These are phyloP conservation scores for Brachypterus glaber DNA, from an alignment of 2,888 invertebrate genomes.

Conservation along the genomic window DNA sequence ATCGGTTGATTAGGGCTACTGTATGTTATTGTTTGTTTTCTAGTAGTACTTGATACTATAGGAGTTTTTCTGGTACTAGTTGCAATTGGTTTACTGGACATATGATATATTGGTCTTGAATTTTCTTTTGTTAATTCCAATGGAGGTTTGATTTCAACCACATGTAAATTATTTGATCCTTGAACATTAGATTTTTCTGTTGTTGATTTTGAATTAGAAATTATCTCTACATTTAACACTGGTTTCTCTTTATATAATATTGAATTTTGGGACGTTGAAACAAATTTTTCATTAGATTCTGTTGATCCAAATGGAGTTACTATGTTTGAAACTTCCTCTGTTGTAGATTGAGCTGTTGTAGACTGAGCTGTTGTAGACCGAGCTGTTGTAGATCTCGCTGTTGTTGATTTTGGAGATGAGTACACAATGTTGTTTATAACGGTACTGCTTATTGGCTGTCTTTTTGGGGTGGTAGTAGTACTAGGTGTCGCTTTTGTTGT, in stretches of 20 bases:
- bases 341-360: slow-evolving; percentile 12
- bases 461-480: no score
- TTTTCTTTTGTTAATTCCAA: slow-evolving; percentile 10
- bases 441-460: no score
- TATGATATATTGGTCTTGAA: slow-evolving; percentile 5
- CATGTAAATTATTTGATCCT: slow-evolving; percentile 3
- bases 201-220: slow-evolving; percentile 21
- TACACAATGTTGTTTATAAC: slow-evolving; percentile 1
- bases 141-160: slow-evolving; percentile 16
- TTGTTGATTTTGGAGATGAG: background rate
- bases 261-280: background rate
- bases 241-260: slow-evolving; percentile 13
- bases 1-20: no score
- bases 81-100: slow-evolving; percentile 1
- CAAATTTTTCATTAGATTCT: background rate
- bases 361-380: slow-evolving; percentile 17
- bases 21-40: slow-evolving; percentile 8
- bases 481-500: slow-evolving; percentile 10
- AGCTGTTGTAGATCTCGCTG: slow-evolving; percentile 27
- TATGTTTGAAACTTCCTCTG: slow-evolving; percentile 12
- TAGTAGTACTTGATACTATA: no score
- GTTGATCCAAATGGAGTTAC: slow-evolving; percentile 6
- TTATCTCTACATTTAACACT: slow-evolving; percentile 21
- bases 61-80: no score
- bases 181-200: slow-evolving; percentile 18